Base-by-base conservation (phyloP, 2,113 vertebrate genomes). In the Cyprinus carpio region DNA sequence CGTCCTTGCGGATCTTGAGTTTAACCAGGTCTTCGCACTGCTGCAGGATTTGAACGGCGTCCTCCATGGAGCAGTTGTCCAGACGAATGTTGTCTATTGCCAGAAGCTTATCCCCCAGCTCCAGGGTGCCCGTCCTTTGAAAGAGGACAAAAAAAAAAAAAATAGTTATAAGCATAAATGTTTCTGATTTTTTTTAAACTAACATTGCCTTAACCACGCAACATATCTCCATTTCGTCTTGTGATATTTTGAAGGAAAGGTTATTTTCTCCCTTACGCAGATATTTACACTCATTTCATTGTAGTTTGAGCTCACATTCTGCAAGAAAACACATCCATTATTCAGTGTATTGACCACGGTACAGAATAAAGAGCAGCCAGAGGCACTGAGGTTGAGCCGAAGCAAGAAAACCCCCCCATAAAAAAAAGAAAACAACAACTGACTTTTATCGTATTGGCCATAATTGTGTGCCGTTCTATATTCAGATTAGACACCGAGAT, bases 31-130 rank as follows among this genome's bases (percentile, higher is more conserved):
- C 97, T 83, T 99, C 98, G 23, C 97, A 98, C 91, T 99, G 98
- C 91, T 98, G 97, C 81, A 99, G 96, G 91, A 99, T 99, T 91
- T 98, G 96, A 37, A 98, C 97, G 0, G 98, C 98, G 37, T 99
- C 98, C 94, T 99, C 98, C 97, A 99, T 98, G 65, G 98, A 98
- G 90, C 97, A 99, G 92, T 95, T 98, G 91, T 99, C 98, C 91
- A 99, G 95, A 2, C 98, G 96, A 90, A 99, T 96, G 92, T 98
- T 99, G 84, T 99, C 98, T 81, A 99, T 99, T 67, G 97, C 98
- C 78, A 99, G 96, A 74, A 99, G 93, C 89, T 98, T 99, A 90
- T 99, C 98, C 25, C 98, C 98, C 25, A 99, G 94, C 90, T 99
- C 98, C 0, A 99, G 90, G 0, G 98, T 99, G 27, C 98, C 98